Percentiles rank a stretch among this genome's conserved stretches.
phyloP scores from a whole-genome alignment of 2,797 vertebrate genomes.

The Pangasius sanitwongsei region DNA sequence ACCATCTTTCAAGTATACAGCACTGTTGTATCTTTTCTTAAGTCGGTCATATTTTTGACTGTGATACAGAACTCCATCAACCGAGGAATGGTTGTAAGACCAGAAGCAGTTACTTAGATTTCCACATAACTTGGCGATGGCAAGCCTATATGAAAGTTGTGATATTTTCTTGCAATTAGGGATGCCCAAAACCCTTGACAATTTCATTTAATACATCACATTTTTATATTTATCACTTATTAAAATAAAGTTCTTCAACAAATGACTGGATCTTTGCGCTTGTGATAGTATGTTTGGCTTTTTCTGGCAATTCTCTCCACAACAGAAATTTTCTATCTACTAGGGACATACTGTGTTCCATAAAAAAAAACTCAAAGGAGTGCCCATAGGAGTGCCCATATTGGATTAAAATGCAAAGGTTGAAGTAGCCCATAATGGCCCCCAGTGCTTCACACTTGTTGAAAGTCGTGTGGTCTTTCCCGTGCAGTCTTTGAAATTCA shows the following conservation, averaged over 20 bases:
- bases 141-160: slow-evolving; percentile 31
- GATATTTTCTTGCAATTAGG: slow-evolving; percentile 33
- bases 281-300: slow-evolving; percentile 35
- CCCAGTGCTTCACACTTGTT: slow-evolving; percentile 47
- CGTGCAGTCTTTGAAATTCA: slow-evolving; percentile 46
- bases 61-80: slow-evolving; percentile 8
- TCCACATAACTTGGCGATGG: slow-evolving; percentile 29
- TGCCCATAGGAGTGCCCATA: slow-evolving; percentile 48
- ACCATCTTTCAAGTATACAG: not conserved
- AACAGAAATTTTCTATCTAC: slow-evolving; percentile 50
- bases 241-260: slow-evolving; percentile 4
- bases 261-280: slow-evolving; percentile 42
- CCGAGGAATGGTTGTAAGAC: slow-evolving; percentile 26
- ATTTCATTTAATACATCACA: slow-evolving; percentile 39
- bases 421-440: slow-evolving; percentile 48
- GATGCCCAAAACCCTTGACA: slow-evolving; percentile 41
- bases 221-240: slow-evolving; percentile 25
- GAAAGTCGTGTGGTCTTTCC: slow-evolving; percentile 43
- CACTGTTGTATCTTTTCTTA: not conserved
- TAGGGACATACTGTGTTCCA: slow-evolving; percentile 48
- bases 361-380: slow-evolving; percentile 28
- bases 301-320: slow-evolving; percentile 47
- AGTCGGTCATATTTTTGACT: slow-evolving; percentile 18
- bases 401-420: slow-evolving; percentile 49
- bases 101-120: slow-evolving; percentile 48